Base-by-base conservation (phyloP, 2,888 invertebrate species). In the Hypercompe scribonia region DNA sequence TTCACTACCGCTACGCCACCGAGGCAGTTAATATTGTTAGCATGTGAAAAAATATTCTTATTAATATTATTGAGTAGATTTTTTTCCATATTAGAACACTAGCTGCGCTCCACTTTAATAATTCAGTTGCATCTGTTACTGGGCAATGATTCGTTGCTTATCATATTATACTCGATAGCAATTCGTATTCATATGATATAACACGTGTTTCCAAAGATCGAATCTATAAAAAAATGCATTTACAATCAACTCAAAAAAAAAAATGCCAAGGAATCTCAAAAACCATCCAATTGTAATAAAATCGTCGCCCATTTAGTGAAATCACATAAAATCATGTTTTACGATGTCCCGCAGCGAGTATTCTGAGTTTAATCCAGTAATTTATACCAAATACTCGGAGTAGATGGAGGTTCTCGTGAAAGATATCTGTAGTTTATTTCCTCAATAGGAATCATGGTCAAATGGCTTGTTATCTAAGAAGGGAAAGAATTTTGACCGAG, bases 291-390 rank as follows among this genome's bases (percentile, higher is more conserved):
- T 84, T 74, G 80, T 84, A 84, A 84, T 85, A 84, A 85, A 86
- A 87, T 84, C 76, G 74, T 72, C 80, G 69, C 69, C 70, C 81
- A 83, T 83, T 81, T 83, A 82, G 72, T 77, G 83, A 70, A 77
- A 81, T 73, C 80, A 78, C 82, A 88, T 88, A 88, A 89, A 90
- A 87, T 87, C 86, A 86, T 87, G 84, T 88, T 88, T 90, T 89
- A 89, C 87, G 89, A 88, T 78, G 81, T 81, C 81, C 85, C 83
- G 79, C 80, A 81, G 86, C 81, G 86, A 81, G 84, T 83, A 83
- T 86, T 82, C 81, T 71, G 81, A 86, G 84, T 86, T 83, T 77
- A 83, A 81, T 83, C 73, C 76, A 72, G 69, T 71, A 80, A 81
- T 77, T 80, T 75, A 78, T 75, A 72, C 70, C 24, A 74, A 76